Conservation (phyloP, 2,888 invertebrate genomes). For the Heliconius sara region DNA sequence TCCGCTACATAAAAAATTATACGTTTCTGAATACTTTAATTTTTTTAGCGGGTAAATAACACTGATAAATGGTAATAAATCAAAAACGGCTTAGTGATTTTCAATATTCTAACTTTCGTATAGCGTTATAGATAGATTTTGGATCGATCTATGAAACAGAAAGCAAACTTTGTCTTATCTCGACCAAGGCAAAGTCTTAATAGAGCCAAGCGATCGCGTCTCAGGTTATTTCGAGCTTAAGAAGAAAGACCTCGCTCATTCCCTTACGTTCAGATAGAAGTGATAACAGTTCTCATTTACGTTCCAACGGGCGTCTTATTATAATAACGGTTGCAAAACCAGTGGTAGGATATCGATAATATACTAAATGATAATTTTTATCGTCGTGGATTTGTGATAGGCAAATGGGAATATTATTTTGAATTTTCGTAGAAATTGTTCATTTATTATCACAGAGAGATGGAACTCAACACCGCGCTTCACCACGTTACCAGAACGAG, state of each 20-base stretch:
- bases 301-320: slow-evolving; percentile 10
- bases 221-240: slow-evolving; percentile 1
- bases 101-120: background rate
- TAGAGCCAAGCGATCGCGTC: slow-evolving; percentile 9
- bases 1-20: background rate
- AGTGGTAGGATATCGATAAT: slow-evolving; percentile 1
- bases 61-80: no score
- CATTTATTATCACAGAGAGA: no score
- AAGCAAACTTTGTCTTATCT: slow-evolving; percentile 1
- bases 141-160: background rate
- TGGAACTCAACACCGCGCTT: no score
- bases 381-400: background rate
- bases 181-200: background rate
- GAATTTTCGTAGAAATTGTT: no score
- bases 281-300: slow-evolving; percentile 8
- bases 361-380: slow-evolving; percentile 13
- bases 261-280: slow-evolving; percentile 11
- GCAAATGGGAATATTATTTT: background rate
- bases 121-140: background rate
- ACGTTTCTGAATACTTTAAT: background rate
- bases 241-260: background rate
- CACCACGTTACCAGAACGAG: no score
- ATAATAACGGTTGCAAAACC: slow-evolving; percentile 13
- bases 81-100: background rate
- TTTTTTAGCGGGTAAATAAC: background rate